A percentile compares a stretch with the other conserved stretches of the same genome.
Evolutionary conservation across 2,797 vertebrate species (phyloP).

Genomic region (Mormyrops attenuatus): DNA sequence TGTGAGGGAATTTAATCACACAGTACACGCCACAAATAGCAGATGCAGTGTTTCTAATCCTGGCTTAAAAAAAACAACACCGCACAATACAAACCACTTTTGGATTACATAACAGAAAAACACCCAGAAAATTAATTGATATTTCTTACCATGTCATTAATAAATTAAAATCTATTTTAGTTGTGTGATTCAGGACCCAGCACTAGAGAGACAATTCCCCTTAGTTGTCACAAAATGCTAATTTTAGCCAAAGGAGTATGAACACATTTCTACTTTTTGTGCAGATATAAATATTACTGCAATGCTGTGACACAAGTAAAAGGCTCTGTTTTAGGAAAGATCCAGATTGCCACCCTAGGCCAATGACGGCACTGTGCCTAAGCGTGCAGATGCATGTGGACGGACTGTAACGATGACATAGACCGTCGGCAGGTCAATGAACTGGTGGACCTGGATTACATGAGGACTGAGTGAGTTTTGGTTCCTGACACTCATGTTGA

Average conservation of each 20-base stretch:
- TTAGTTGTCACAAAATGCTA: not conserved
- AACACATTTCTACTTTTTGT: not conserved
- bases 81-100: not conserved
- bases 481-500: not conserved
- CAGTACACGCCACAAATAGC: not conserved
- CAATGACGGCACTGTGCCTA: not conserved
- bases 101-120: constrained; percentile 13
- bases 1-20: not conserved
- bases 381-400: constrained; percentile 16
- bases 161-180: constrained; percentile 6
- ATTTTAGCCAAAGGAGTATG: not conserved
- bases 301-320: not conserved
- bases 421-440: not conserved
- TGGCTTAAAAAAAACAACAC: not conserved
- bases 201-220: not conserved
- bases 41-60: not conserved
- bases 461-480: not conserved
- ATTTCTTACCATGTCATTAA: not conserved
- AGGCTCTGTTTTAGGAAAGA: not conserved
- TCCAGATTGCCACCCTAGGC: not conserved
- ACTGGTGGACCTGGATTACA: not conserved
- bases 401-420: not conserved
- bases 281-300: not conserved
- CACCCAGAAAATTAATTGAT: not conserved
- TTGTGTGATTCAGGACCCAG: not conserved